Conservation (phyloP, 2,113 vertebrate species). For the Oncorhynchus nerka region DNA sequence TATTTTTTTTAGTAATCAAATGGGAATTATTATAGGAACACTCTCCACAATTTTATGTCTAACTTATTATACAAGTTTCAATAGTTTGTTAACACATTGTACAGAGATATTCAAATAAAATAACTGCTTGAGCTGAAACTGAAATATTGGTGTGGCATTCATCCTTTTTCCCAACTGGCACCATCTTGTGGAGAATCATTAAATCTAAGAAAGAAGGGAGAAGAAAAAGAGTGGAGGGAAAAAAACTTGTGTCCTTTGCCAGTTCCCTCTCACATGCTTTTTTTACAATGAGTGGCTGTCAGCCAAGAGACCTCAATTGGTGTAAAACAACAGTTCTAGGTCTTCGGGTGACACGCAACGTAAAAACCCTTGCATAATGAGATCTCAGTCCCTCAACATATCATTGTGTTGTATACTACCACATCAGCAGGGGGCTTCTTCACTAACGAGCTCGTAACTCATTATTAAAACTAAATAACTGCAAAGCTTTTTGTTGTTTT, state of each 20-base stretch:
- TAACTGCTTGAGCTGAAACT: no score
- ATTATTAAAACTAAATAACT: constrained; percentile 23
- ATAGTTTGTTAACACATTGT: neutral
- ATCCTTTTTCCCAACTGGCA: constrained; percentile 29
- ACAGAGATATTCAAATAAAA: neutral
- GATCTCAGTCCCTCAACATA: neutral
- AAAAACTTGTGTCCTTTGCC: neutral
- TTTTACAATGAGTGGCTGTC: constrained; percentile 20
- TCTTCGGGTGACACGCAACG: constrained; percentile 32
- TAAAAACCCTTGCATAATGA: constrained; percentile 50
- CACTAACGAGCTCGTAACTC: constrained; percentile 42
- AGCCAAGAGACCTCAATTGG: constrained; percentile 37
- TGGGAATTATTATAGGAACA: neutral
- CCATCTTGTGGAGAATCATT: constrained; percentile 59
- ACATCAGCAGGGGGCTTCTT: constrained; percentile 40
- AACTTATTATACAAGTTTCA: neutral
- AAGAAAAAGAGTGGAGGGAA: neutral
- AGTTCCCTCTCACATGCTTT: constrained; percentile 41
- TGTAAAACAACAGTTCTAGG: constrained; percentile 49
- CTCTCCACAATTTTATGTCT: neutral
- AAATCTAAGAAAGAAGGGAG: constrained; percentile 8
- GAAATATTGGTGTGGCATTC: neutral
- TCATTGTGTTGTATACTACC: constrained; percentile 1
- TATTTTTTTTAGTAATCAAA: neutral
- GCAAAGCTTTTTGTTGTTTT: neutral